Evolutionary conservation across 2,113 vertebrate species (phyloP).

Genomic region (Donacobius atricapilla): DNA sequence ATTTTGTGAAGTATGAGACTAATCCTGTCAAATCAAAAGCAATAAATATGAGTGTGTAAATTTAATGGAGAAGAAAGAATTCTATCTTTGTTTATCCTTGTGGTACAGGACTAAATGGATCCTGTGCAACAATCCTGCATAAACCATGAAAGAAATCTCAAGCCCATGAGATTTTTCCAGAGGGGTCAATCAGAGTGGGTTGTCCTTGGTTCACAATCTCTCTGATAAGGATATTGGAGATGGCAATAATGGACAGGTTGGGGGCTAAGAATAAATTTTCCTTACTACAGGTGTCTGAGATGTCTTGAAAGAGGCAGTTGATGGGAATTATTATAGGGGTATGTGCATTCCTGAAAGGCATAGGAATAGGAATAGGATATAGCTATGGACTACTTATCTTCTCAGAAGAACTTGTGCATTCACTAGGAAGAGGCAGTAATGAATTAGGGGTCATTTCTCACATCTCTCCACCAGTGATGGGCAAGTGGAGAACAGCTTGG

Average conservation of each 20-base stretch:
- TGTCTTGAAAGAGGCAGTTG: not conserved
- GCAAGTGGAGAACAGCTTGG: not conserved
- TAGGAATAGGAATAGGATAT: not conserved
- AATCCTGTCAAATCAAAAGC: constrained; percentile 8
- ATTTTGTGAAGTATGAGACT: constrained; percentile 28
- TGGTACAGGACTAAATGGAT: not conserved
- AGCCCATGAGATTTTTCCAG: not conserved
- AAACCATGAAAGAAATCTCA: not conserved
- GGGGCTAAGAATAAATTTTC: not conserved
- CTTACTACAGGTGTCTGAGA: not conserved
- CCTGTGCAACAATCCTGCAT: not conserved
- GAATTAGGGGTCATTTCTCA: not conserved
- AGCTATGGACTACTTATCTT: not conserved
- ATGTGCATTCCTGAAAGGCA: not conserved
- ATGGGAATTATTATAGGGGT: not conserved
- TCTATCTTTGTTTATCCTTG: not conserved
- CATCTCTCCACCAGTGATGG: not conserved
- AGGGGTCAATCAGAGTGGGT: not conserved
- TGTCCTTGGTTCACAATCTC: not conserved
- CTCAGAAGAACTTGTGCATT: not conserved
- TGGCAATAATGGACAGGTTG: not conserved
- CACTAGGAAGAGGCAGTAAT: not conserved
- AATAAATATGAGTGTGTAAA: not conserved
- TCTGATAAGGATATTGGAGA: not conserved
- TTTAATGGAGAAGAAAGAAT: not conserved